These are phyloP conservation scores for Phalangium opilio DNA, from an alignment of 2,888 invertebrate species.

Conservation along the genomic window DNA sequence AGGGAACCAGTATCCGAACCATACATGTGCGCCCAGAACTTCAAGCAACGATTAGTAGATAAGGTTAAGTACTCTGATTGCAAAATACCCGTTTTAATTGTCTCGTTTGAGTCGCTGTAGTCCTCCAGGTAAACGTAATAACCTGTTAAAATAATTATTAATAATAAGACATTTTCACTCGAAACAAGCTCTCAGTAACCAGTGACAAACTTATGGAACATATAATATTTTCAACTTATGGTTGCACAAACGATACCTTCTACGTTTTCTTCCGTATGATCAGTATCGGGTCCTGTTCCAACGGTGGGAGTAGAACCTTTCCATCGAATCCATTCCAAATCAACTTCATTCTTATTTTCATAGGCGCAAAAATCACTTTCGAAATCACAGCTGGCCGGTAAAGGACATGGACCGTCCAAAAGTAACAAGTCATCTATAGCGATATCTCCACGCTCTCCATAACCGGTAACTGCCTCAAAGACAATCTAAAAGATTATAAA, in stretches of 20 bases:
- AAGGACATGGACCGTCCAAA: conserved; percentile 11
- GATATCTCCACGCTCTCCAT: conserved; percentile 11
- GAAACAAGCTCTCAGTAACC: no score
- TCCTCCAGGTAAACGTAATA: conserved; percentile 14
- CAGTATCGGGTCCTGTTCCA: conserved; percentile 12
- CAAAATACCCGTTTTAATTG: conserved; percentile 11
- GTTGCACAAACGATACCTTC: conserved; percentile 7
- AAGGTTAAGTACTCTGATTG: conserved; percentile 15
- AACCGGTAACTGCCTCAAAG: conserved; percentile 11
- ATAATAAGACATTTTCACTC: no score
- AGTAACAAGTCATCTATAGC: conserved; percentile 18
- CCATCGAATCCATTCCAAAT: conserved; percentile 15
- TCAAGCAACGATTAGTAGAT: conserved; percentile 12
- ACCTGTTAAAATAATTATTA: conserved; percentile 5
- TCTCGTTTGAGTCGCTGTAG: conserved; percentile 4
- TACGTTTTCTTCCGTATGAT: conserved; percentile 12
- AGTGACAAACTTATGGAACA: no score
- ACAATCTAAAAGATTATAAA: conserved; percentile 6
- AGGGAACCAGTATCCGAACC: conserved; percentile 15
- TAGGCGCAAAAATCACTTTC: conserved; percentile 15
- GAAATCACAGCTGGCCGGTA: conserved; percentile 17
- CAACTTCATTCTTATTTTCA: conserved; percentile 10
- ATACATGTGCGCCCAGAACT: conserved; percentile 17
- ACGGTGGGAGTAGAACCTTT: conserved; percentile 11
- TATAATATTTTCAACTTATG: no score